phyloP scores from a whole-genome alignment of 2,113 vertebrate species.

The Chelonoidis abingdonii region DNA sequence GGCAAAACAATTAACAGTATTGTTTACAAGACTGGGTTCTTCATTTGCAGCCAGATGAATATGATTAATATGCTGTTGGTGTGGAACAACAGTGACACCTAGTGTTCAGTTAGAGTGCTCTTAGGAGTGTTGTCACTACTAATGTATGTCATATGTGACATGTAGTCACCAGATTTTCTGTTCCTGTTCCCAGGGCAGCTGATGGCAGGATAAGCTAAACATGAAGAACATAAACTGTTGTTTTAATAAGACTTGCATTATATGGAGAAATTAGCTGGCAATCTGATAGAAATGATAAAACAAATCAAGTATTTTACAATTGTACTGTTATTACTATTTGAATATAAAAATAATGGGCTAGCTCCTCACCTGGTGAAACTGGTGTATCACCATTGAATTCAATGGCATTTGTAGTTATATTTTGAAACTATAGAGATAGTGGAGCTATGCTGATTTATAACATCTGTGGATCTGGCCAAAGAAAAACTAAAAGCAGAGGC shows the following conservation, averaged over 20 bases:
- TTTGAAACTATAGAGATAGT: background rate
- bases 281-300: accelerated
- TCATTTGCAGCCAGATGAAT: slow-evolving; percentile 62
- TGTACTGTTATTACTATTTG: background rate
- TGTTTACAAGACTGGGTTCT: slow-evolving; percentile 42
- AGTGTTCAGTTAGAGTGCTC: slow-evolving; percentile 4
- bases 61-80: background rate
- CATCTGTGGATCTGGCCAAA: background rate
- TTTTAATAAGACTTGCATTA: background rate
- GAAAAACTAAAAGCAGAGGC: background rate
- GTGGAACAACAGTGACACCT: slow-evolving; percentile 72
- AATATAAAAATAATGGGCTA: background rate
- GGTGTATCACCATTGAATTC: background rate
- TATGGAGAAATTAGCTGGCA: background rate
- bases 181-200: accelerated
- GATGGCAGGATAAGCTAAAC: background rate
- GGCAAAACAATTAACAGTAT: slow-evolving; percentile 49
- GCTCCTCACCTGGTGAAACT: background rate
- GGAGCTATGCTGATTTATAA: background rate
- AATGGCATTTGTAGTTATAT: background rate
- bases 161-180: accelerated
- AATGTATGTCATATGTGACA: background rate
- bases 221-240: background rate
- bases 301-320: background rate
- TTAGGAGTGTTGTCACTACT: background rate